phyloP scores from a whole-genome alignment of 2,113 vertebrate genomes.

The Oxyruncus cristatus region DNA sequence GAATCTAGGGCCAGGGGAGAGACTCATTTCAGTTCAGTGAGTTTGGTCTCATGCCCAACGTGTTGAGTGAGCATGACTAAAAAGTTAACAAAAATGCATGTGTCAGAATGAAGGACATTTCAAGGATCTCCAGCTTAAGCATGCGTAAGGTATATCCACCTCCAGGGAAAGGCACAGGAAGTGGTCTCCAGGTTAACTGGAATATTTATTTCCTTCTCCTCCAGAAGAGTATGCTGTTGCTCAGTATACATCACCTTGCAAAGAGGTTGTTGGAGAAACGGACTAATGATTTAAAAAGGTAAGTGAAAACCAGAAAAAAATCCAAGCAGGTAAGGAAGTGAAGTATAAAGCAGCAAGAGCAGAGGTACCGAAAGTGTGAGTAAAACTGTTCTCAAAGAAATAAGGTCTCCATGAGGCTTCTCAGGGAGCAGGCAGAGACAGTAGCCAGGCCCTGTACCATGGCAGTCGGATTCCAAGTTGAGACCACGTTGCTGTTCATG shows the following conservation, averaged over 20 bases:
- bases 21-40: background rate
- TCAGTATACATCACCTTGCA: slow-evolving; percentile 63
- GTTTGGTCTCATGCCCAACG: background rate
- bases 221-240: slow-evolving; percentile 67
- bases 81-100: background rate
- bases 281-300: background rate
- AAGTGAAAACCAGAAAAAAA: background rate
- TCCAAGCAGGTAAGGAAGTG: background rate
- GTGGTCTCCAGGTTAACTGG: background rate
- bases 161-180: background rate
- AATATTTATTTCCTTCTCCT: background rate
- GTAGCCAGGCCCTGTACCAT: background rate
- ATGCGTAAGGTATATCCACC: background rate
- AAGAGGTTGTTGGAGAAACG: background rate
- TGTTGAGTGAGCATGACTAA: background rate
- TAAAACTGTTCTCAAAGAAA: background rate
- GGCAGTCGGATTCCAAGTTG: background rate
- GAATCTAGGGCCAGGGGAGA: background rate
- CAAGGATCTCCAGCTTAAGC: background rate
- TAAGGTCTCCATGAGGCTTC: background rate
- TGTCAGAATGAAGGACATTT: background rate
- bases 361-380: background rate
- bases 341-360: background rate
- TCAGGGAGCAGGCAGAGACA: background rate
- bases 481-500: rapidly evolving